phyloP scores from a whole-genome alignment of 2,797 vertebrate genomes.

The Cephalopachus bancanus region DNA sequence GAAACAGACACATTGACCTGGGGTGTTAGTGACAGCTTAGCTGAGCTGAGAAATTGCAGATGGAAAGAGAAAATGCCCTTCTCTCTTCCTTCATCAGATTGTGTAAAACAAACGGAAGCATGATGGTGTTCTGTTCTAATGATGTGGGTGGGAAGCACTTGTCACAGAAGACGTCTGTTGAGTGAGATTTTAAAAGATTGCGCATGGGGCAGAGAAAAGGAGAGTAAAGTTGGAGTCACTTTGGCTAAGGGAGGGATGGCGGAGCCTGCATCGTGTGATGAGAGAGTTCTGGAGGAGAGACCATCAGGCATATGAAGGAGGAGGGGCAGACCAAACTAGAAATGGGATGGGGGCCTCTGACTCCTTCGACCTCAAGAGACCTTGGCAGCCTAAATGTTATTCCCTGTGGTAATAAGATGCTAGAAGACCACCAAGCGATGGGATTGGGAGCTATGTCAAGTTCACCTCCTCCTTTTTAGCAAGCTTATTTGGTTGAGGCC shows the following conservation, averaged over 20 bases:
- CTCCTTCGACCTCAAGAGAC: background rate
- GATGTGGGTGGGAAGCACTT: constrained; percentile 28
- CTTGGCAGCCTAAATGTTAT: background rate
- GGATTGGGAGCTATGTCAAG: background rate
- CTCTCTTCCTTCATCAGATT: background rate
- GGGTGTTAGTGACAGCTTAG: background rate
- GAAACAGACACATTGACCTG: background rate
- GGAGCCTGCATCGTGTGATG: accelerated
- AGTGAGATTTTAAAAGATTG: background rate
- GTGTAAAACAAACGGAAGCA: background rate
- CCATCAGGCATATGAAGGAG: accelerated
- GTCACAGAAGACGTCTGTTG: background rate
- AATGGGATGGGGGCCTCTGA: background rate
- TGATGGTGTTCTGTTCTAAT: constrained; percentile 21
- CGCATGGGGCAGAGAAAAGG: background rate
- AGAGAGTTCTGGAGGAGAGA: background rate
- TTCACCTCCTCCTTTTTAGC: background rate
- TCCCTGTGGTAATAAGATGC: background rate
- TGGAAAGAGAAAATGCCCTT: background rate
- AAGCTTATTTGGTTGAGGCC: background rate
- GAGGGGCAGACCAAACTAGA: background rate
- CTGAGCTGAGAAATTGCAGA: background rate
- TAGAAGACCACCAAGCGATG: background rate
- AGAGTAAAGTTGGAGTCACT: background rate
- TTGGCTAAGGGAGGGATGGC: background rate